These are phyloP conservation scores for Danio choprae DNA, from an alignment of 2,797 vertebrate species.

Conservation along the genomic window DNA sequence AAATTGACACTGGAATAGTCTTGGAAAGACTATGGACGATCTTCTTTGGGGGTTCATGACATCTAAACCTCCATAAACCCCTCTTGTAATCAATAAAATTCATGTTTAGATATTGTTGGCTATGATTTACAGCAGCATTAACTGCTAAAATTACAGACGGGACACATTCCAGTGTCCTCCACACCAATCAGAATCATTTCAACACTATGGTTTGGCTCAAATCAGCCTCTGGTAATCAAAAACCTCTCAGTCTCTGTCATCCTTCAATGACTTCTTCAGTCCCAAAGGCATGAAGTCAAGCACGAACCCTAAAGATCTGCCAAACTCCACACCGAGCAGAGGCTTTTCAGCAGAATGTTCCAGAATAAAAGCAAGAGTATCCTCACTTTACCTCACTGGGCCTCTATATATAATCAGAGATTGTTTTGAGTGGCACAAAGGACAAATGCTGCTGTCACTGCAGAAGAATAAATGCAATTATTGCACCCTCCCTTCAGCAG, in stretches of 20 bases:
- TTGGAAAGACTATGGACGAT: too few relatives aligned
- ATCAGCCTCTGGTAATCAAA: constrained; percentile 22
- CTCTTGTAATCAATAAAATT: background rate
- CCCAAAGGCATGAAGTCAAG: constrained; percentile 7
- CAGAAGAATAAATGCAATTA: constrained; percentile 54
- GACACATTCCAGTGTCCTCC: constrained; percentile 13
- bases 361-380: constrained; percentile 1
- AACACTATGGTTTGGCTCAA: constrained; percentile 20
- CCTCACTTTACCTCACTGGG: constrained; percentile 15
- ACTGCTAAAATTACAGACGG: background rate
- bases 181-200: constrained; percentile 23
- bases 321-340: constrained; percentile 13
- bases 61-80: too few relatives aligned
- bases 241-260: constrained; percentile 34
- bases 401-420: constrained; percentile 13
- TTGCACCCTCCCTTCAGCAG: constrained; percentile 44
- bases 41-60: too few relatives aligned
- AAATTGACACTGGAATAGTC: too few relatives aligned
- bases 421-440: constrained; percentile 42
- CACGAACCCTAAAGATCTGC: constrained; percentile 17
- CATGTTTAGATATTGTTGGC: background rate
- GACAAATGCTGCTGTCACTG: constrained; percentile 43
- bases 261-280: constrained; percentile 27
- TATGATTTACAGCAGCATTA: background rate
- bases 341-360: constrained; percentile 8